Conservation (phyloP, 2,888 invertebrate species). For the Dryobota labecula region DNA sequence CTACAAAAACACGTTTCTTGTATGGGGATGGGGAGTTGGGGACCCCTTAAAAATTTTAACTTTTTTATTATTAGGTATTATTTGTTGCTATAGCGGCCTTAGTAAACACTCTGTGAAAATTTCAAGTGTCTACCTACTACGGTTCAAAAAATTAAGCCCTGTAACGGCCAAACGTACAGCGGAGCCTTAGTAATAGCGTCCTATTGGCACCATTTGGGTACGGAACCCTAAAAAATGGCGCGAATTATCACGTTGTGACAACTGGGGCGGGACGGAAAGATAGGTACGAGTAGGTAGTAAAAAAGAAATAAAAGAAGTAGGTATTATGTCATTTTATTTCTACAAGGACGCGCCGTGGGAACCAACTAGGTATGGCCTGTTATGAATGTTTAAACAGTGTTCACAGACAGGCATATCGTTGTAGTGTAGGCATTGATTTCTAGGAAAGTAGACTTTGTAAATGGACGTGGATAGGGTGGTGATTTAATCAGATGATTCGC, state of each 20-base stretch:
- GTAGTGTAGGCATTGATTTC: slow-evolving; percentile 2
- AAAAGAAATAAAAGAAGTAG: slow-evolving; percentile 47
- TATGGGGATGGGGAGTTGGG: too few relatives aligned
- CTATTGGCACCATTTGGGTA: background rate
- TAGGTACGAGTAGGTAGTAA: slow-evolving; percentile 24
- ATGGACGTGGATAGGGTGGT: background rate
- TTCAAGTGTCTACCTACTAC: too few relatives aligned
- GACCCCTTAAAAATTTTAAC: too few relatives aligned
- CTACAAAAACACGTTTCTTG: too few relatives aligned
- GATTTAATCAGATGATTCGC: background rate
- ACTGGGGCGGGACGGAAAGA: slow-evolving; percentile 42
- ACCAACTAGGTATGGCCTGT: slow-evolving; percentile 22
- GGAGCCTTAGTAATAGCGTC: background rate
- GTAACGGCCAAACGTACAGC: background rate
- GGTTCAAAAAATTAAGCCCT: background rate
- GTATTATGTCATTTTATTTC: slow-evolving; percentile 52
- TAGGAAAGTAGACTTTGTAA: background rate
- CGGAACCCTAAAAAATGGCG: slow-evolving; percentile 25
- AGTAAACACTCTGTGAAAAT: background rate
- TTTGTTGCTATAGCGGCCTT: background rate
- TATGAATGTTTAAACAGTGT: slow-evolving; percentile 45
- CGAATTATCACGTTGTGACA: slow-evolving; percentile 52
- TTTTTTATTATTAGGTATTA: too few relatives aligned
- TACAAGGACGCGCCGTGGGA: slow-evolving; percentile 35
- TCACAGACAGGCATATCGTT: slow-evolving; percentile 8